phyloP scores from a whole-genome alignment of 1,140 invertebrate species.

The Philopotamus ludificatus region DNA sequence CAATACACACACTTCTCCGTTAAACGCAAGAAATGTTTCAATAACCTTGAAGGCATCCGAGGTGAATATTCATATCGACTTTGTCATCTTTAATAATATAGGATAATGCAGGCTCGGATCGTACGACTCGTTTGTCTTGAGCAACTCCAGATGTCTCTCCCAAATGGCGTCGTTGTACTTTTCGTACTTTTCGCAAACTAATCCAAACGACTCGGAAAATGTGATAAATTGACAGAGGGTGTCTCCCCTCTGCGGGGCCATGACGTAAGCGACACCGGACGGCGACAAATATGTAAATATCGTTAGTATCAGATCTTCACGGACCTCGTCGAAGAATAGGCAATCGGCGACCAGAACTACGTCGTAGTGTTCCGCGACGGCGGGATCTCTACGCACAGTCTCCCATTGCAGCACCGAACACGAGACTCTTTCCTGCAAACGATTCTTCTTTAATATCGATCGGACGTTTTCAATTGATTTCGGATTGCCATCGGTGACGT shows the following conservation, averaged over 20 bases:
- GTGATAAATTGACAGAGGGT: conserved; percentile 71
- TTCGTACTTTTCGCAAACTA: conserved; percentile 57
- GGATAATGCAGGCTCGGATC: conserved; percentile 70
- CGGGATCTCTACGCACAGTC: conserved; percentile 39
- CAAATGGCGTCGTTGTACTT: conserved; percentile 66
- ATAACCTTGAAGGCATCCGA: conserved; percentile 30
- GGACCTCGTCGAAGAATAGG: conserved; percentile 79
- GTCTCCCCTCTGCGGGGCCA: conserved; percentile 72
- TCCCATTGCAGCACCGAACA: conserved; percentile 57
- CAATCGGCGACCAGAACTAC: conserved; percentile 77
- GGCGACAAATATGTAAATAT: conserved; percentile 67
- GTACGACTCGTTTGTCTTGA: conserved; percentile 60
- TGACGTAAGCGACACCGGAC: conserved; percentile 68
- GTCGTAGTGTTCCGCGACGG: conserved; percentile 58
- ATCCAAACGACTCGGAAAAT: conserved; percentile 60
- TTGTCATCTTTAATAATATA: conserved; percentile 61
- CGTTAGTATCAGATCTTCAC: conserved; percentile 68
- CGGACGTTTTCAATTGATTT: conserved; percentile 74
- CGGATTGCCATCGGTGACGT: conserved; percentile 78
- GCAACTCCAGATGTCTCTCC: conserved; percentile 63
- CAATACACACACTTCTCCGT: no score
- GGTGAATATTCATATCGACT: conserved; percentile 44
- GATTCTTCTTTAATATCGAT: conserved; percentile 63
- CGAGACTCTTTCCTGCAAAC: conserved; percentile 49
- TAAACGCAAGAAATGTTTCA: not conserved